phyloP scores from a whole-genome alignment of 2,888 invertebrate species.

The Oligia fasciuncula region DNA sequence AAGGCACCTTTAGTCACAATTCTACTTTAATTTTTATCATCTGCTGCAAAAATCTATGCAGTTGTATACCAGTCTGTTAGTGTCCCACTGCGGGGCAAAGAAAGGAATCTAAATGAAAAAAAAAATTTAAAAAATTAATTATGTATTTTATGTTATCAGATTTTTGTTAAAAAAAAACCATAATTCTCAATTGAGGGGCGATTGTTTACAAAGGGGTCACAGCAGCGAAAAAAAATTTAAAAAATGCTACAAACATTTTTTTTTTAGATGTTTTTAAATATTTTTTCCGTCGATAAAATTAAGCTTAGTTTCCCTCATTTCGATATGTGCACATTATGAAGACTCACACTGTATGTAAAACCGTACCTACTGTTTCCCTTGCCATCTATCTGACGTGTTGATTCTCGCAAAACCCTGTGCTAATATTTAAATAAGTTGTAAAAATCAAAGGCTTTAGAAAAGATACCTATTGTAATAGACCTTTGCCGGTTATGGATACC shows the following conservation, averaged over 20 bases:
- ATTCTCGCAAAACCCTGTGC: not conserved
- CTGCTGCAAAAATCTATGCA: conserved; percentile 27
- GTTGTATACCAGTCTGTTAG: not conserved
- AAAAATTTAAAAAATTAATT: too few relatives aligned
- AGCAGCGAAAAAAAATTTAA: too few relatives aligned
- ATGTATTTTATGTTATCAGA: too few relatives aligned
- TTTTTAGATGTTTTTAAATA: too few relatives aligned
- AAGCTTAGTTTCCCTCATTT: too few relatives aligned
- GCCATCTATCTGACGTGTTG: not conserved
- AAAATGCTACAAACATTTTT: too few relatives aligned
- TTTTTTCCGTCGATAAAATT: too few relatives aligned
- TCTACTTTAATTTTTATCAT: conserved; percentile 35
- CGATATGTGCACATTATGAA: too few relatives aligned
- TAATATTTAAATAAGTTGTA: not conserved
- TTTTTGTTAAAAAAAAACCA: too few relatives aligned
- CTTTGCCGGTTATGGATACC: not conserved
- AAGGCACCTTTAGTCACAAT: conserved; percentile 27
- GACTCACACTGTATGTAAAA: not conserved
- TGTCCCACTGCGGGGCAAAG: not conserved
- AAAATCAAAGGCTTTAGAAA: not conserved
- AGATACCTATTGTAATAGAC: not conserved
- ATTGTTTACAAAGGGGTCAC: too few relatives aligned
- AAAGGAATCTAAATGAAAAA: too few relatives aligned
- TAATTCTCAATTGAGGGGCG: too few relatives aligned
- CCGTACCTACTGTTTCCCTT: not conserved